Evolutionary conservation across 2,888 invertebrate species (phyloP), one percentile per base, ranked within the genome.

Genomic region (Scaptomyza caliginosa): DNA sequence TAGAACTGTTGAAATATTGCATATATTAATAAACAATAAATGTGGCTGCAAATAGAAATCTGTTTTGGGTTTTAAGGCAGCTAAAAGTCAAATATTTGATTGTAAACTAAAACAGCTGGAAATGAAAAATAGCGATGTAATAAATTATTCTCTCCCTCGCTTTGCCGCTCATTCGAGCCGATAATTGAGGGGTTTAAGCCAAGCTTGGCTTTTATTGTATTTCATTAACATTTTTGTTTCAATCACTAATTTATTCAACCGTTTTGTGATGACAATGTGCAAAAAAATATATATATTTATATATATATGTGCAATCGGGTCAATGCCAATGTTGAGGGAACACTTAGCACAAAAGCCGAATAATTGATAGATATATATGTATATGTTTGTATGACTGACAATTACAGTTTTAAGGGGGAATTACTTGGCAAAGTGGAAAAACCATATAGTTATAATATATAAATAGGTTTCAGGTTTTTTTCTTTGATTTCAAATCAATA

Each of bases 161-260:
- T 21, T n/a, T 19, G 28, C 19, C 50, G 7, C 2, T 23, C 16
- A 42, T n/a, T n/a, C n/a, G n/a, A 17, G 30, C 30, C 16, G 7
- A 42, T 51, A 54, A 46, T 69, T 62, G 40, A 32, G 32, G 4
- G 40, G 16, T 43, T 39, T 21, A 10, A 39, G 4, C 7, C n/a
- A 10, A 46, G 19, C 46, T 50, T 24, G 2, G 2, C 16, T 28
- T 36, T 36, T 46, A n/a, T 17, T 55, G 28, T 21, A 8, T 38
- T 40, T 40, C 3, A 13, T 21, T 23, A 16, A 16, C 21, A 2
- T 6, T 38, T 26, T n/a, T 48, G 26, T 49, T 38, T 13, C 10
- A 46, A 26, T 65, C 19, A 17, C 16, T 42, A 54, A 71, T 57
- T 67, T 74, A 74, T 73, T 52, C 68, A 46, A 67, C 11, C 51